Evolutionary conservation across 2,888 invertebrate genomes (phyloP).

Genomic region (Apamea epomidion): DNA sequence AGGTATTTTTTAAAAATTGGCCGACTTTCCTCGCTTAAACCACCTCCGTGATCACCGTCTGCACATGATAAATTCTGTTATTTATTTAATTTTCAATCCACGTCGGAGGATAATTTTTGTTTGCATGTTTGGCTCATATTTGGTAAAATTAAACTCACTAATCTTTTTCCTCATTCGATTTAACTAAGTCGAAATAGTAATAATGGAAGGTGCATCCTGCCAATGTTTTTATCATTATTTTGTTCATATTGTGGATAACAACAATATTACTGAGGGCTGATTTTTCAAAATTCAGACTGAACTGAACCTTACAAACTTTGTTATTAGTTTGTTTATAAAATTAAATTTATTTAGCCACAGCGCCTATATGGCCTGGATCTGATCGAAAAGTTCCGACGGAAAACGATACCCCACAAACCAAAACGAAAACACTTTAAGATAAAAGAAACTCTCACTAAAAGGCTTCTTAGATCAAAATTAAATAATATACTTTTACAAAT

Average conservation of each 20-base stretch:
- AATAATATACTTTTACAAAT: not conserved
- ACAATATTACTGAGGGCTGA: not conserved
- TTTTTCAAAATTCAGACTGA: not conserved
- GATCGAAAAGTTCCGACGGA: slow-evolving; percentile 23
- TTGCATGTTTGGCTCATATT: slow-evolving; percentile 5
- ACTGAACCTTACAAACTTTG: not conserved
- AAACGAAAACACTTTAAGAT: too few species aligned
- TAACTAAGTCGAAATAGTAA: slow-evolving; percentile 2
- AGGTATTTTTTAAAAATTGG: too few species aligned
- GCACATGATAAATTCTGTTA: not conserved
- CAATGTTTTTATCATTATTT: not conserved
- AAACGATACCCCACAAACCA: not conserved
- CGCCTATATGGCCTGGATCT: too few species aligned
- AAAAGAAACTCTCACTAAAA: not conserved
- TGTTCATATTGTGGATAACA: not conserved
- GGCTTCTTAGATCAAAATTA: not conserved
- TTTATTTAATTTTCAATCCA: slow-evolving; percentile 2
- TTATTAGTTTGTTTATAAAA: too few species aligned
- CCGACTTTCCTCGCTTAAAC: too few species aligned
- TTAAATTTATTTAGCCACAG: not conserved
- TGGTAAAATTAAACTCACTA: not conserved
- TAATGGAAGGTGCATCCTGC: not conserved
- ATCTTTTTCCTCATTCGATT: slow-evolving; percentile 17
- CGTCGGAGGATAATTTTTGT: slow-evolving; percentile 4
- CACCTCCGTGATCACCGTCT: too few species aligned